phyloP scores from a whole-genome alignment of 2,888 invertebrate species.

The Tethea ocularis region DNA sequence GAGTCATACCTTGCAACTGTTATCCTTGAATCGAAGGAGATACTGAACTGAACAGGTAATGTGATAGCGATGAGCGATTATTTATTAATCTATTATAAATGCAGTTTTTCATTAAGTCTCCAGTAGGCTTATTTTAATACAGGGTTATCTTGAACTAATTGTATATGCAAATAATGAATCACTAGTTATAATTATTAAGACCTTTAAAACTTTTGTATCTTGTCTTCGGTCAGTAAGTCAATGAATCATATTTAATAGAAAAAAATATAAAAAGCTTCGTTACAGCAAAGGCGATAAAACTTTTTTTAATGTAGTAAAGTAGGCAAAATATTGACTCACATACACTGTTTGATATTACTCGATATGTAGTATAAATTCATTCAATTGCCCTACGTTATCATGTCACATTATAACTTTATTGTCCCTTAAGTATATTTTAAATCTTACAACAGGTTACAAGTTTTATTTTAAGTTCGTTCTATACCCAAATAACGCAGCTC shows the following conservation, averaged over 20 bases:
- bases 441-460: no score
- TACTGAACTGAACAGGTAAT: slow-evolving; percentile 4
- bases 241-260: background rate
- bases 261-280: background rate
- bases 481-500: no score
- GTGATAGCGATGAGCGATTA: background rate
- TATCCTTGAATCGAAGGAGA: slow-evolving; percentile 10
- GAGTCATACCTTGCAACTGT: background rate
- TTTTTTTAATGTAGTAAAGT: background rate
- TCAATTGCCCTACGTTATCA: background rate
- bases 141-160: background rate
- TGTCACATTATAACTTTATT: no score
- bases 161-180: background rate
- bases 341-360: background rate
- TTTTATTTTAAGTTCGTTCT: no score
- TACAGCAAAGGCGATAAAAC: background rate
- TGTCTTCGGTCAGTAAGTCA: background rate
- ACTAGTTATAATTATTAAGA: background rate
- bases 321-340: slow-evolving; percentile 7
- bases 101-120: background rate
- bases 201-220: background rate
- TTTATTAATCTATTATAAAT: background rate
- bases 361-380: background rate
- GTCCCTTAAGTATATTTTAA: no score
- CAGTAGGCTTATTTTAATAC: background rate